A percentile compares a stretch with the other conserved stretches of the same genome.
Evolutionary conservation across 2,113 vertebrate genomes (phyloP).

Genomic region (Hylia prasina): DNA sequence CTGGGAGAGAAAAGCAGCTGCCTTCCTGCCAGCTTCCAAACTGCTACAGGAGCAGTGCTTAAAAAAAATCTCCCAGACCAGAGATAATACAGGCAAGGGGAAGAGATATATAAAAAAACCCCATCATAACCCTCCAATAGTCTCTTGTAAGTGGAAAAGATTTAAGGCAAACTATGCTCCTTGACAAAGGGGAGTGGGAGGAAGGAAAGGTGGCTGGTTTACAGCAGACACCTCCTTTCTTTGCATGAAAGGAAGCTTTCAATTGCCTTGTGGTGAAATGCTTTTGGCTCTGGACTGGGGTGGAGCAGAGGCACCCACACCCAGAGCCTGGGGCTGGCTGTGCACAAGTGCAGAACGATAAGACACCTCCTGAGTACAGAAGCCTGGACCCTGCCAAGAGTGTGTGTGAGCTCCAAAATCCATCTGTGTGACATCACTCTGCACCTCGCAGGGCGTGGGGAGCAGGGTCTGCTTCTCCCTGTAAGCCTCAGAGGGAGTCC

Average conservation of each 20-base stretch:
- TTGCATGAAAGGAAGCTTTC: constrained; percentile 23
- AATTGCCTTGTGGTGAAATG: constrained; percentile 49
- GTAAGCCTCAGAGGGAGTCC: background rate
- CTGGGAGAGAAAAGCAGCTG: background rate
- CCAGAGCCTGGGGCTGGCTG: constrained; percentile 28
- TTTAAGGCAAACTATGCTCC: background rate
- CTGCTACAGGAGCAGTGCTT: background rate
- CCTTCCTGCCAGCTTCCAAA: background rate
- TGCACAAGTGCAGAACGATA: background rate
- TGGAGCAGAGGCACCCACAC: constrained; percentile 16
- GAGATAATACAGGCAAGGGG: background rate
- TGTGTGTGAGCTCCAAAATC: background rate
- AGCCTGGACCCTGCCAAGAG: background rate
- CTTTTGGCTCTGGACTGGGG: constrained; percentile 17
- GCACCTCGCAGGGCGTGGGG: background rate
- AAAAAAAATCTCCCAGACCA: background rate
- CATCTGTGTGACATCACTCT: background rate
- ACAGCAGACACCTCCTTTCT: constrained; percentile 5
- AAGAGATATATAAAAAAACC: background rate
- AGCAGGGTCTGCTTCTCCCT: background rate
- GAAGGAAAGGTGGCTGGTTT: background rate
- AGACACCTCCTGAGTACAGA: background rate
- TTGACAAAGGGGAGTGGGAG: background rate
- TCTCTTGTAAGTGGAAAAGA: background rate
- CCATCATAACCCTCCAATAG: background rate